These are phyloP conservation scores for Coendou prehensilis DNA, from an alignment of 2,797 vertebrate species.

Conservation along the genomic window DNA sequence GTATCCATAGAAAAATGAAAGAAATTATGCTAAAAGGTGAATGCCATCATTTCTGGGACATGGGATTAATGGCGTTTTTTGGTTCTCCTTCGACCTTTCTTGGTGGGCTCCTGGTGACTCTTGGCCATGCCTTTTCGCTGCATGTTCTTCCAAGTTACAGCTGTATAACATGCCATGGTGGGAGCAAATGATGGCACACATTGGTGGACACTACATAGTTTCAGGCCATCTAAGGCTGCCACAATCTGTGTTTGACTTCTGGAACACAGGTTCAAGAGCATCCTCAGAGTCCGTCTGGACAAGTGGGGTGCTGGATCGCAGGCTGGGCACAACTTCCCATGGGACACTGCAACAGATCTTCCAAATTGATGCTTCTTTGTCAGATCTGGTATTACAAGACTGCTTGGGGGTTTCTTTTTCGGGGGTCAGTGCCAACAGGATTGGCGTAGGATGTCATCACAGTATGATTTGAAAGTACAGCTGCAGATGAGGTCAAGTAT, in stretches of 20 bases:
- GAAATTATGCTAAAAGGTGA: no score
- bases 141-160: rapidly evolving
- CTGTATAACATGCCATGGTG: no score
- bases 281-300: not conserved
- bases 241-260: not conserved
- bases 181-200: rapidly evolving
- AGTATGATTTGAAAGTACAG: rapidly evolving
- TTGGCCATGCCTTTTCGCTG: rapidly evolving
- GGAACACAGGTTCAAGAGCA: rapidly evolving
- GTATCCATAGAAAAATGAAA: not conserved
- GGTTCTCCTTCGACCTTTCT: not conserved
- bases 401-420: not conserved
- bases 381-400: not conserved
- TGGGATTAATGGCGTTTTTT: rapidly evolving
- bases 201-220: rapidly evolving
- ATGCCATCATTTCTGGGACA: not conserved
- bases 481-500: not conserved
- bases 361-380: rapidly evolving
- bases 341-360: no score
- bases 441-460: rapidly evolving
- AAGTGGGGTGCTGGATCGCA: rapidly evolving
- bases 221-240: rapidly evolving
- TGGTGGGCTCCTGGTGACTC: not conserved
- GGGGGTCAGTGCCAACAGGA: rapidly evolving
- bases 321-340: rapidly evolving